A percentile compares a stretch with the other conserved stretches of the same genome.
Conservation (phyloP, 2,113 vertebrate species). For the Spheniscus mendiculus region DNA sequence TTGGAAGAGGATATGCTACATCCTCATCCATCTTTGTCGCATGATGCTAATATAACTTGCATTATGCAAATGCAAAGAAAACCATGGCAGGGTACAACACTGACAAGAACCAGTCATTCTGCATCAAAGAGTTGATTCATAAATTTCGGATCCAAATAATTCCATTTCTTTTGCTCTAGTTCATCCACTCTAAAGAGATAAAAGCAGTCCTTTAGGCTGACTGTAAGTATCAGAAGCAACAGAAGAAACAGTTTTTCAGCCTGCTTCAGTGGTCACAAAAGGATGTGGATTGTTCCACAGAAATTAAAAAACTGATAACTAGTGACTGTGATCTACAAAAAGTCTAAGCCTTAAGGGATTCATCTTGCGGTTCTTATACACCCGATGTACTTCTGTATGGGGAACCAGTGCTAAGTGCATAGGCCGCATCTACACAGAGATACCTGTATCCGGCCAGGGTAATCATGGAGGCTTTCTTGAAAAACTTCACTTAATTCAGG, state of each 20-base stretch:
- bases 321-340: not conserved
- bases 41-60: not conserved
- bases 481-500: not conserved
- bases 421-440: accelerated
- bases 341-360: not conserved
- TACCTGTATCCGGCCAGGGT: not conserved
- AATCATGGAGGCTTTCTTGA: not conserved
- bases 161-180: not conserved
- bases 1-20: not conserved
- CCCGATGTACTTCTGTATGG: accelerated
- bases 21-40: not conserved
- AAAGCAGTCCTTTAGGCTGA: not conserved
- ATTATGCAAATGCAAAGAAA: not conserved
- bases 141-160: not conserved
- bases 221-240: not conserved
- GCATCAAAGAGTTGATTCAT: not conserved
- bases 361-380: not conserved
- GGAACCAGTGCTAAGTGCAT: not conserved
- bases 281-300: not conserved
- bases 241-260: not conserved
- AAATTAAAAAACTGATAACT: not conserved
- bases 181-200: not conserved
- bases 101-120: not conserved
- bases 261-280: not conserved
- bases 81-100: not conserved